Base-by-base conservation (phyloP, 2,113 vertebrate genomes). In the Ophthalmolycus amberensis region DNA sequence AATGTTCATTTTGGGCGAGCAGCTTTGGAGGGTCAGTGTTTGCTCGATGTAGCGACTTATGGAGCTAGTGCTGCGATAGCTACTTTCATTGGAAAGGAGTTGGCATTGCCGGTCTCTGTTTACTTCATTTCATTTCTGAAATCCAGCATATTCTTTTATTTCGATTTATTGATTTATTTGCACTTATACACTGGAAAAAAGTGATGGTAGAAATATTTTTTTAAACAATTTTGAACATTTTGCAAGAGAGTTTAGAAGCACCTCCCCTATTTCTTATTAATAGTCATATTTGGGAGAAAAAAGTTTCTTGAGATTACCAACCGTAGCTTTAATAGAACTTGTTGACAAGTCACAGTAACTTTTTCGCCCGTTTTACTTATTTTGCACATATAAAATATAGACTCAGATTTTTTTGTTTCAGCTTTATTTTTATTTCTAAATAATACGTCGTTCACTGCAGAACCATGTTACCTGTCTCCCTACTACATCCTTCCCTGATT, bases 331-430 rank as follows among this genome's bases (percentile, higher is more conserved):
- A 37, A 60, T 34, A 27, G 4, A 64, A 38, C 22, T n/a, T 5
- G 52, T 25, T 44, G 37, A 32, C 1, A 38, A 34, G 46, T 77
- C 20, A 65, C 29, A 29, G 29, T 29, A 20, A 63, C 5, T 4
- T 16, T 22, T 4, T 4, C 14, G 3, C 10, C 12, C 12, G 62
- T 70, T 60, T 60, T 29, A 5, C 18, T 50, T 16, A n/a, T 6
- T 72, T 73, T 76, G 4, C 60, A 52, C 16, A 67, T 22, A 6
- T 65, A 25, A 64, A 71, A 46, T 37, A 6, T 58, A 73, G 22
- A 4, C 4, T 65, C 15, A 42, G 9, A 25, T 48, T 18, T 72
- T 27, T 15, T 8, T 48, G 4, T 48, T 5, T 5, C 16, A 16
- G 4, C 11, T 46, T 46, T 20, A 18, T 50, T 27, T 56, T 27